Evolutionary conservation across 2,797 vertebrate species (phyloP), one percentile per base, ranked within the genome.

Genomic region (Microctenopoma stevenorrisi): DNA sequence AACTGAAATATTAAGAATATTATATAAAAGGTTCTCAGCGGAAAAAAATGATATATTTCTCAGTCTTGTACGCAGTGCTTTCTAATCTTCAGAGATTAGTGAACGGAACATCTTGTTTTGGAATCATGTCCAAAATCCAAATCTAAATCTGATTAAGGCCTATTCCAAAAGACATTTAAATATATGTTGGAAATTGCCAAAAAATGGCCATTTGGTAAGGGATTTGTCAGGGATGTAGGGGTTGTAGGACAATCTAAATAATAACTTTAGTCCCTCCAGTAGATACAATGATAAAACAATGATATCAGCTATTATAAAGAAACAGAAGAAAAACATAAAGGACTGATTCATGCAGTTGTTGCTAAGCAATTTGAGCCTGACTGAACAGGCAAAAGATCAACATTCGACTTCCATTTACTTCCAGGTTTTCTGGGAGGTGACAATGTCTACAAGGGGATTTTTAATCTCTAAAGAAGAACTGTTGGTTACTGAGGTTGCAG

Each of bases 121-220:
- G 28, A 77, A 76, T 77, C 59, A 33, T 68, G 66, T 62, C 73
- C 22, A 62, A 82, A 83, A 68, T 44, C 47, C 26, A 68, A 71
- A 79, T 78, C 64, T 78, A 72, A 80, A 86, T 87, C 77, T 80
- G 74, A 42, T 71, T 81, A 68, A 83, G 80, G 14, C 57, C 37
- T 51, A n/a, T 74, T 69, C 50, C 35, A 25, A 28, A 57, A 68
- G 43, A 62, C n/a, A 26, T 9, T 56, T 1, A 0, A 46, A 76
- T 61, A 60, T 46, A 46, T 4, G 15, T 7, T 63, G 50, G 61
- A 62, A 66, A 51, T 64, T 1, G 0, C 30, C 58, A 59, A 14
- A 3, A 60, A 70, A 69, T 59, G 43, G 5, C 25, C 15, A 30
- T 84, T 79, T 79, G 61, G 47, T 12, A 37, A 59, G 75, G 68